Evolutionary conservation across 37 sponge, comb jelly and placozoan species (phyloP).

Genomic region (Cliona cf. orientalis): DNA sequence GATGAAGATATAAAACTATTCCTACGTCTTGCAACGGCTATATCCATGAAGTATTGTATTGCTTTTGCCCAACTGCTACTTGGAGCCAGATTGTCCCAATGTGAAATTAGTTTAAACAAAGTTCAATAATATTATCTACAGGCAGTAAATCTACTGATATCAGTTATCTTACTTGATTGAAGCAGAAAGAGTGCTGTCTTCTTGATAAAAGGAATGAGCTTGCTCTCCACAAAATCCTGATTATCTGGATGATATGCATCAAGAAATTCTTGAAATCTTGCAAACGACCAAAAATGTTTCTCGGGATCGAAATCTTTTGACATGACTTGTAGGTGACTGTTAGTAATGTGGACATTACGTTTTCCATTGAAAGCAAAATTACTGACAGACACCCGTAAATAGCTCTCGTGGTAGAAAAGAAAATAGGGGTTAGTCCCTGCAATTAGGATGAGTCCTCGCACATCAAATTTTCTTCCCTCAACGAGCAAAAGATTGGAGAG

Average conservation of each 20-base stretch:
- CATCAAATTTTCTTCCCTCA: slow-evolving; percentile 82
- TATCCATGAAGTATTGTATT: too few relatives aligned
- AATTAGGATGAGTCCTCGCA: slow-evolving; percentile 73
- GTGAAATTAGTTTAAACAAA: too few relatives aligned
- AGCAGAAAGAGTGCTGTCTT: slow-evolving; percentile 65
- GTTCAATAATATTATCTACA: too few relatives aligned
- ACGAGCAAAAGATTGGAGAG: slow-evolving; percentile 60
- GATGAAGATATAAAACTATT: background rate
- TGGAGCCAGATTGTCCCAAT: too few relatives aligned
- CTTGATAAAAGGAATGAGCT: slow-evolving; percentile 77
- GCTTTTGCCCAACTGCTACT: too few relatives aligned
- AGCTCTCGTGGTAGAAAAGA: slow-evolving; percentile 86
- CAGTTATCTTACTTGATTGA: slow-evolving; percentile 54
- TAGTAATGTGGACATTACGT: slow-evolving; percentile 73
- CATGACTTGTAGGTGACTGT: slow-evolving; percentile 78
- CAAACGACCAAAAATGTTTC: slow-evolving; percentile 83
- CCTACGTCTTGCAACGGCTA: too few relatives aligned
- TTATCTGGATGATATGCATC: slow-evolving; percentile 50
- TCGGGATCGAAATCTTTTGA: slow-evolving; percentile 27
- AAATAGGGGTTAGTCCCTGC: slow-evolving; percentile 76
- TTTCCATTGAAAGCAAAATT: slow-evolving; percentile 42
- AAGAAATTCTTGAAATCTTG: slow-evolving; percentile 71
- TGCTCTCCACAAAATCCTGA: slow-evolving; percentile 51
- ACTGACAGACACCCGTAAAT: slow-evolving; percentile 71
- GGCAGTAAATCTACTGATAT: too few relatives aligned